Conservation (phyloP, 2,888 invertebrate species). For the Scaeva pyrastri region DNA sequence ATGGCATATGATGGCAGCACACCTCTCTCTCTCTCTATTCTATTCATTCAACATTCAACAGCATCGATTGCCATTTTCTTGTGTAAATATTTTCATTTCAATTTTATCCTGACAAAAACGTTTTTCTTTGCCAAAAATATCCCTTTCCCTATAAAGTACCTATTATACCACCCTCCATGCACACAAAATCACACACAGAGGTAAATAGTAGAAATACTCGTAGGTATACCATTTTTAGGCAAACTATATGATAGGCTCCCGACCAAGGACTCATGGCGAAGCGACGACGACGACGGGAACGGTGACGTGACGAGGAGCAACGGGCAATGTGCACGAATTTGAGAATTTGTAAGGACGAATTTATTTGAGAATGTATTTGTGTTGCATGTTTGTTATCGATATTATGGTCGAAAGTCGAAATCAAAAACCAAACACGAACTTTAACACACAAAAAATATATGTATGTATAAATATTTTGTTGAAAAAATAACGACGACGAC, state of each 20-base stretch:
- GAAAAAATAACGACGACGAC: background rate
- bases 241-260: slow-evolving; percentile 1
- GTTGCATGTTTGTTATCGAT: slow-evolving; percentile 61
- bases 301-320: too few relatives aligned
- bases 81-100: slow-evolving; percentile 70
- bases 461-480: background rate
- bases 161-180: background rate
- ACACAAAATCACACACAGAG: background rate
- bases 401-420: slow-evolving; percentile 41
- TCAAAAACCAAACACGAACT: slow-evolving; percentile 65
- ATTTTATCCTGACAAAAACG: slow-evolving; percentile 63
- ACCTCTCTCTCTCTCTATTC: slow-evolving; percentile 9
- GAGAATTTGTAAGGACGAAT: slow-evolving; percentile 19
- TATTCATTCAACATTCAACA: too few relatives aligned
- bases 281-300: background rate
- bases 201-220: background rate
- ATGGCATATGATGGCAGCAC: slow-evolving; percentile 1
- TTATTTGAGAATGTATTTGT: slow-evolving; percentile 53
- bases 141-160: background rate
- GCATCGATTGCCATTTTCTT: slow-evolving; percentile 41
- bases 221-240: slow-evolving; percentile 22
- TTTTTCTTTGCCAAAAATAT: slow-evolving; percentile 14
- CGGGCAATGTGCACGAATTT: slow-evolving; percentile 5
- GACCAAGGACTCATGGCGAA: background rate
- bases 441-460: slow-evolving; percentile 29